A percentile compares a stretch with the other conserved stretches of the same genome.
Evolutionary conservation across 1,140 invertebrate species (phyloP).

Genomic region (Monochamus saltuarius): DNA sequence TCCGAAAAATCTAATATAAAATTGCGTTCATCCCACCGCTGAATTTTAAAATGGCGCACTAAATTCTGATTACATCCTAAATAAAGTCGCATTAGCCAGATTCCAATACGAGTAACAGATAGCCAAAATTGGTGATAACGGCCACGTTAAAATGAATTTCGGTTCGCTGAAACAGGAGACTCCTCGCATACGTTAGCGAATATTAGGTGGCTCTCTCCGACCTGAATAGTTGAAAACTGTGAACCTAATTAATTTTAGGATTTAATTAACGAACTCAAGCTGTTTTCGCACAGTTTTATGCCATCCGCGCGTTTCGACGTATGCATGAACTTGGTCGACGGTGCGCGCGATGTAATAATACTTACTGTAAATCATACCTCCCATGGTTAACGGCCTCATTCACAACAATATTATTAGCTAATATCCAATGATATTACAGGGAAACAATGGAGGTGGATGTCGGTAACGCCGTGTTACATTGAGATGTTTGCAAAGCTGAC

Average conservation of each 20-base stretch:
- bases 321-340: neutral
- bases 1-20: too few species aligned
- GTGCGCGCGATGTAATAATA: neutral
- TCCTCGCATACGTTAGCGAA: conserved; percentile 25
- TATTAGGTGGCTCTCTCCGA: conserved; percentile 26
- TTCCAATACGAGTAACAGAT: too few species aligned
- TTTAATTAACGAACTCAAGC: conserved; percentile 30
- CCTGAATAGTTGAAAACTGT: conserved; percentile 32
- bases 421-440: conserved; percentile 26
- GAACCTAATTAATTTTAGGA: conserved; percentile 31
- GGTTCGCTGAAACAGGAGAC: neutral
- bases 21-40: too few species aligned
- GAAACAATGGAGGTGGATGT: conserved; percentile 23
- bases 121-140: too few species aligned
- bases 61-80: too few species aligned
- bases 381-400: conserved; percentile 9
- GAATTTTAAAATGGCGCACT: too few species aligned
- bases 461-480: too few species aligned
- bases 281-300: conserved; percentile 29
- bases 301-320: conserved; percentile 14
- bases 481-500: too few species aligned
- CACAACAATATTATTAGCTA: conserved; percentile 27
- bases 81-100: too few species aligned
- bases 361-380: conserved; percentile 13
- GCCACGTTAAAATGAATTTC: too few species aligned